These are phyloP conservation scores for Nymphalis urticae DNA, from an alignment of 2,888 invertebrate species.

Conservation along the genomic window DNA sequence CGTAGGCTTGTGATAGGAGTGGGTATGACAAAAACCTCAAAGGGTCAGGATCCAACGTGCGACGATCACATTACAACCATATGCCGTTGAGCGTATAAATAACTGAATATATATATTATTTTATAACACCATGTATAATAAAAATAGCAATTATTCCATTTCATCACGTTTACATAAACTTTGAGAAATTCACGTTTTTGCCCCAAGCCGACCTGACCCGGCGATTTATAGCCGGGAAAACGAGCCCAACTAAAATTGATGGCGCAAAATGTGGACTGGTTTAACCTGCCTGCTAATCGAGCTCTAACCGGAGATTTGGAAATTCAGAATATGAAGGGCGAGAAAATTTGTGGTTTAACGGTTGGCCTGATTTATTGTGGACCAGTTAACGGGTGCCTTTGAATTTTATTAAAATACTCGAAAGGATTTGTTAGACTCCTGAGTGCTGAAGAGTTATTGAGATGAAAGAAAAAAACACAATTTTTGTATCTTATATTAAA, in stretches of 20 bases:
- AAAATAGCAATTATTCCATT: constrained; percentile 1
- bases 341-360: constrained; percentile 14
- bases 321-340: constrained; percentile 23
- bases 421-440: background rate
- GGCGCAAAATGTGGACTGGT: constrained; percentile 28
- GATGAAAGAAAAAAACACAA: background rate
- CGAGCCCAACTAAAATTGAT: constrained; percentile 28
- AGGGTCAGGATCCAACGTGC: no score
- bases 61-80: no score
- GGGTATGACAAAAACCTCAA: no score
- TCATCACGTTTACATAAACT: constrained; percentile 16
- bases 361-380: constrained; percentile 17
- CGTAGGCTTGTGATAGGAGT: no score
- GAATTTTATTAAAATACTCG: background rate
- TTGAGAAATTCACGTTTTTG: constrained; percentile 27
- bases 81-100: no score
- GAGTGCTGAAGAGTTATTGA: background rate
- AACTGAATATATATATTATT: no score
- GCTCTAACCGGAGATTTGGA: constrained; percentile 20
- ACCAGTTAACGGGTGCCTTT: background rate
- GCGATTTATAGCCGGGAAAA: constrained; percentile 27
- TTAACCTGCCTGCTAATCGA: constrained; percentile 34
- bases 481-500: background rate
- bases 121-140: background rate
- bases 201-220: constrained; percentile 23